These are phyloP conservation scores for Cichladusa arquata DNA, from an alignment of 2,113 vertebrate species.

Conservation along the genomic window DNA sequence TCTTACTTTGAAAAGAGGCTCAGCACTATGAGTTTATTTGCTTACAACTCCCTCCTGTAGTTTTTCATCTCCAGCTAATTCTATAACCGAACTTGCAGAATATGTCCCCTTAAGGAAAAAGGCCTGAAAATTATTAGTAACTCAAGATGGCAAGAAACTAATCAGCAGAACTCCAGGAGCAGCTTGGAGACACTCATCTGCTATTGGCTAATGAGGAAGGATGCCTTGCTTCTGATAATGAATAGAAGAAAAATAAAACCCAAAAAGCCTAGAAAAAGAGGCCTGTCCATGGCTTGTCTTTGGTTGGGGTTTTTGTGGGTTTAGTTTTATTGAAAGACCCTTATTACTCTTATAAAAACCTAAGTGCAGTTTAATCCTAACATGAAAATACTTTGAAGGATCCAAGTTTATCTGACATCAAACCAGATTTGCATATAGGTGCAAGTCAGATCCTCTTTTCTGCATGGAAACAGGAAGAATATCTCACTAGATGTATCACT, in stretches of 20 bases:
- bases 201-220: not conserved
- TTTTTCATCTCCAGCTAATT: not conserved
- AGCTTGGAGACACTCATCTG: not conserved
- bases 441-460: not conserved
- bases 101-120: not conserved
- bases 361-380: not conserved
- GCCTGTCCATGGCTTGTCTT: not conserved
- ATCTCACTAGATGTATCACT: not conserved
- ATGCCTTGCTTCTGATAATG: not conserved
- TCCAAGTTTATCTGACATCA: not conserved
- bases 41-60: not conserved
- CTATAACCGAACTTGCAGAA: not conserved
- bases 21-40: not conserved
- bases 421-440: not conserved
- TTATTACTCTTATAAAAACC: not conserved
- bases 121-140: not conserved
- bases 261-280: not conserved
- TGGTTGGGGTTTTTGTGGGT: fast-evolving
- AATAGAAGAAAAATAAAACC: not conserved
- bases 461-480: not conserved
- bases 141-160: not conserved
- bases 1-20: not conserved
- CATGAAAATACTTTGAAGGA: not conserved
- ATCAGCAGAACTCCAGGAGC: not conserved
- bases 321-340: not conserved